Conservation (phyloP, 2,888 invertebrate species). For the Euspilapteryx auroguttella region DNA sequence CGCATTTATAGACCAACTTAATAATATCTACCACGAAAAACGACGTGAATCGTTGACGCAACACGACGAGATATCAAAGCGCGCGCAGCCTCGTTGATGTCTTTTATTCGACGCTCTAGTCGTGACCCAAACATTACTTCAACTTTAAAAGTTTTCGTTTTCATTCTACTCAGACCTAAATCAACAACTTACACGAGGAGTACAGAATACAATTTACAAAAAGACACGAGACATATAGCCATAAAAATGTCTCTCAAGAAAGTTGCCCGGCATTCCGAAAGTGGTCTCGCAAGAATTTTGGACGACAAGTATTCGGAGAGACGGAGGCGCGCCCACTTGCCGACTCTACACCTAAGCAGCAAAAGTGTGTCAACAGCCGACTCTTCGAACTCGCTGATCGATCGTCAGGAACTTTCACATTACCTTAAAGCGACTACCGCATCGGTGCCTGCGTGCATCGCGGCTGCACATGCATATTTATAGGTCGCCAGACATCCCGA, state of each 20-base stretch:
- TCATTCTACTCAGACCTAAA: not conserved
- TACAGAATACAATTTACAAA: no score
- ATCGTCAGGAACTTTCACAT: conserved; percentile 56
- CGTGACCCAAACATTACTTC: no score
- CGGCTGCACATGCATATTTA: no score
- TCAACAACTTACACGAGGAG: no score
- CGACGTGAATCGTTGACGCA: no score
- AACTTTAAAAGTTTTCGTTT: no score
- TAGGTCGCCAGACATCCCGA: not conserved
- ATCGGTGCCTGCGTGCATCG: no score
- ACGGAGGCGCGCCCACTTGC: conserved; percentile 50
- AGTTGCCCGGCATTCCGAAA: conserved; percentile 40
- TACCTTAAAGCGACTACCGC: conserved; percentile 28
- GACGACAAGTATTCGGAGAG: conserved; percentile 38
- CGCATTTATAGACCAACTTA: no score
- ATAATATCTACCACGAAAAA: no score
- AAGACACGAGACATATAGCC: no score
- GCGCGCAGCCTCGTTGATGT: conserved; percentile 39
- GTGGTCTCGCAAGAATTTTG: conserved; percentile 50
- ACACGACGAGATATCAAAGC: no score
- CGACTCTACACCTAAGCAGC: conserved; percentile 41
- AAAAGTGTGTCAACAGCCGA: conserved; percentile 53
- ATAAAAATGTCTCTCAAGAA: conserved; percentile 20
- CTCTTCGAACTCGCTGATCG: conserved; percentile 43
- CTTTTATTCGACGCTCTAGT: no score